Evolutionary conservation across 1,140 invertebrate genomes (phyloP).

Genomic region (Drosophila jambulina): DNA sequence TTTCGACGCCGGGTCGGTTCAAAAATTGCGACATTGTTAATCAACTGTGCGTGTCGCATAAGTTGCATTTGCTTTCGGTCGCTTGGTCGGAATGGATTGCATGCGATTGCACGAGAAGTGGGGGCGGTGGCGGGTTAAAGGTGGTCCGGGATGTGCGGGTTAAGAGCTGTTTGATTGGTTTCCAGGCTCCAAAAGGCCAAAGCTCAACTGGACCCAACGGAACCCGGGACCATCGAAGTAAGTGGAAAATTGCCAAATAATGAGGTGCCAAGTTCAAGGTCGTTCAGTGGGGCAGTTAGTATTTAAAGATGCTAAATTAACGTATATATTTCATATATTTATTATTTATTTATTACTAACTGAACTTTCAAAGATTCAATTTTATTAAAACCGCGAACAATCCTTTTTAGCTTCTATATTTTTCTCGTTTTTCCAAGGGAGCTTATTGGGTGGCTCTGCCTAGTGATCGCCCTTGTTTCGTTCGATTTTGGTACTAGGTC

Average conservation of each 20-base stretch:
- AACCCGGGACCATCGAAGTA: constrained; percentile 19
- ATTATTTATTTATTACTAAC: background rate
- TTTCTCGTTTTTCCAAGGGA: background rate
- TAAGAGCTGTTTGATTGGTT: constrained; percentile 19
- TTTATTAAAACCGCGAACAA: background rate
- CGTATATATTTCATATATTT: background rate
- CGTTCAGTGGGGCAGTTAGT: background rate
- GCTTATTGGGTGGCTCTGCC: background rate
- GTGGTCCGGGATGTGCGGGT: background rate
- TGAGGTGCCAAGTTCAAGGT: constrained; percentile 15
- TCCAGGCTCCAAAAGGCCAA: constrained; percentile 14
- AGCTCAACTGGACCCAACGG: constrained; percentile 17
- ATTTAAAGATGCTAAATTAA: background rate
- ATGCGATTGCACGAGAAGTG: constrained; percentile 9
- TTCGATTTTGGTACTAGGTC: constrained; percentile 13
- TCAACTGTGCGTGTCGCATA: constrained; percentile 73
- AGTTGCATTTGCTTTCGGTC: constrained; percentile 60
- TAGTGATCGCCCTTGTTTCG: background rate
- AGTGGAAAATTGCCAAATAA: constrained; percentile 35
- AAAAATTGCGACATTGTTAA: constrained; percentile 80
- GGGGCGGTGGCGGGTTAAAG: background rate
- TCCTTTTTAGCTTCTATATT: background rate
- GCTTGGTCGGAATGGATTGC: constrained; percentile 35
- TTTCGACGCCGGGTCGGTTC: constrained; percentile 49
- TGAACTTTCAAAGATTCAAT: background rate